Percentiles rank a stretch among this genome's conserved stretches.
These are phyloP conservation scores for Caenorhabditis drosophilae DNA, from an alignment of 2,888 invertebrate genomes.

Conservation along the genomic window DNA sequence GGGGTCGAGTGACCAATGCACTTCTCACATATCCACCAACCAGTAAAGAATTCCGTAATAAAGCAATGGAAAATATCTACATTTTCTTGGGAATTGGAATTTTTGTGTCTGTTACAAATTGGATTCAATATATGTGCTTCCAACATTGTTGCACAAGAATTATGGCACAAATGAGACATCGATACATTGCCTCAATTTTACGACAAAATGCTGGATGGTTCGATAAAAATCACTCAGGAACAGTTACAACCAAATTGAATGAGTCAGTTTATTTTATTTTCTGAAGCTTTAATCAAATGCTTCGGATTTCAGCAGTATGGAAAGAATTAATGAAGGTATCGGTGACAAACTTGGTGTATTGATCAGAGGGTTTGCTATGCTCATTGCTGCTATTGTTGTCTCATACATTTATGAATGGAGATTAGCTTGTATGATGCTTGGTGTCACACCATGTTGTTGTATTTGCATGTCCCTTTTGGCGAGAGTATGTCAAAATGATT, in stretches of 20 bases:
- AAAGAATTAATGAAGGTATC: constrained; percentile 56
- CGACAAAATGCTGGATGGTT: constrained; percentile 64
- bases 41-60: constrained; percentile 44
- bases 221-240: constrained; percentile 59
- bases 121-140: constrained; percentile 61
- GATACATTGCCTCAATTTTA: constrained; percentile 51
- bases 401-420: constrained; percentile 61
- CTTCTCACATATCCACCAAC: constrained; percentile 49
- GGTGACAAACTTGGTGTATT: constrained; percentile 64
- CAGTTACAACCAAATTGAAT: constrained; percentile 56
- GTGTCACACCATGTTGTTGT: constrained; percentile 55
- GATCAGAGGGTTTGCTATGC: constrained; percentile 57
- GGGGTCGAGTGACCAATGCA: constrained; percentile 56
- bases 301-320: constrained; percentile 35
- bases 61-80: constrained; percentile 58
- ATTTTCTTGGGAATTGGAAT: constrained; percentile 60
- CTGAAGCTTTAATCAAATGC: neutral
- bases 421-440: constrained; percentile 56
- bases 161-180: constrained; percentile 52
- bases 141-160: constrained; percentile 54
- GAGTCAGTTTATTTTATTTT: constrained; percentile 41
- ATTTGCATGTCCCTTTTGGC: constrained; percentile 59
- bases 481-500: constrained; percentile 32
- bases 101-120: constrained; percentile 50
- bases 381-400: constrained; percentile 50